Evolutionary conservation across 2,797 vertebrate genomes (phyloP).

Genomic region (Borostomias antarcticus): DNA sequence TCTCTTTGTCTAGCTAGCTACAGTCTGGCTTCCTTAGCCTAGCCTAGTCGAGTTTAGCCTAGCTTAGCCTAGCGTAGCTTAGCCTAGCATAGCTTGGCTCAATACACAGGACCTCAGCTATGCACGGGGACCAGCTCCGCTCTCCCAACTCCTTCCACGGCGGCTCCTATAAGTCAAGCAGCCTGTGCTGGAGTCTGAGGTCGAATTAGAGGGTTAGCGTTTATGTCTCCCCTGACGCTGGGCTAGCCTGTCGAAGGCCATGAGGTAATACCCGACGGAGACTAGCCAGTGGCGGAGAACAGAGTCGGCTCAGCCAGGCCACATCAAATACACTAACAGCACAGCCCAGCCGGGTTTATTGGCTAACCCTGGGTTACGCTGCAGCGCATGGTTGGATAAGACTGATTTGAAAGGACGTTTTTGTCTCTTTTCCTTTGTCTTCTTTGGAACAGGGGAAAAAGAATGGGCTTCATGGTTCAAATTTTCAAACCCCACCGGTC

Average conservation of each 20-base stretch:
- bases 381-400: slow-evolving; percentile 48
- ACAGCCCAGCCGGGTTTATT: slow-evolving; percentile 42
- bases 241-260: slow-evolving; percentile 42
- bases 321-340: slow-evolving; percentile 12
- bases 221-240: slow-evolving; percentile 26
- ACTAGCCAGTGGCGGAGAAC: slow-evolving; percentile 39
- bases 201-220: slow-evolving; percentile 4
- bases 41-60: too few relatives aligned
- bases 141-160: not conserved
- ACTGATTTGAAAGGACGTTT: slow-evolving; percentile 14
- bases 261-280: slow-evolving; percentile 57
- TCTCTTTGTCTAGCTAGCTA: not conserved
- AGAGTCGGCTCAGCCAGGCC: slow-evolving; percentile 37
- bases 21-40: not conserved
- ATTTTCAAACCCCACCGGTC: slow-evolving; percentile 30
- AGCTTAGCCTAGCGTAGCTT: not conserved
- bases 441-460: slow-evolving; percentile 21
- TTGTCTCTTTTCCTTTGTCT: slow-evolving; percentile 40
- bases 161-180: not conserved
- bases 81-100: not conserved
- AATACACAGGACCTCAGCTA: slow-evolving; percentile 11
- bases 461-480: slow-evolving; percentile 14
- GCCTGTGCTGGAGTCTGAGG: not conserved
- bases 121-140: not conserved
- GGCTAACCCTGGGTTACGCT: slow-evolving; percentile 47